Evolutionary conservation across 2,113 vertebrate genomes (phyloP), one percentile per base, ranked within the genome.

Genomic region (Oryzias melastigma): DNA sequence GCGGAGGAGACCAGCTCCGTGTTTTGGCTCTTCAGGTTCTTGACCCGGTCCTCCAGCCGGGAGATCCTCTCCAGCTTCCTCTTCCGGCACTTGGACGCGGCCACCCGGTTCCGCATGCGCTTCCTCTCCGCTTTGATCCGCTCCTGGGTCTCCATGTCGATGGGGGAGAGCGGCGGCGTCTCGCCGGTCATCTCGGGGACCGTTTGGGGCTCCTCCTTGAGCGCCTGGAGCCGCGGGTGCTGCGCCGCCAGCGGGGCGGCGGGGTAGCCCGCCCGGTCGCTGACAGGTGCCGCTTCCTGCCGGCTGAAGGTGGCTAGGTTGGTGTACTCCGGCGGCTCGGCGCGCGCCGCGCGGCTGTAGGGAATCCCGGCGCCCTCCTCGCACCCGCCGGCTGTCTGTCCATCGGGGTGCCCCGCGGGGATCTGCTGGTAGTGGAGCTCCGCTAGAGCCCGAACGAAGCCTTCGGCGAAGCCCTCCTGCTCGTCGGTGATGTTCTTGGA

Each of bases 51-150:
- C 90, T 98, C 96, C 89, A 98, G 88, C 66, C 96, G 85, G 62
- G 96, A 94, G 86, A 98, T 97, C 76, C 96, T 90, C 87, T 98
- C 96, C 90, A 92, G 85, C 79, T 92, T 92, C 79, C 91, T 86
- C 76, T 92, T 98, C 90, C 96, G 93, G 93, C 96, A 98, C 85
- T 98, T 98, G 84, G 96, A 98, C 65, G 96, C 96, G 0, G 96
- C 96, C 20, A 98, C 96, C 76, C 96, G 84, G 93, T 98, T 98
- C 87, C 96, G 92, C 95, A 98, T 94, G 84, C 96, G 96, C 87
- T 98, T 98, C 87, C 96, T 91, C 90, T 98, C 96, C 0, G 96
- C 96, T 89, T 98, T 98, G 91, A 98, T 98, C 65, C 96, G 92
- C 91, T 98, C 96, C 89, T 98, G 96, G 7, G 80, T 94, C 84